Evolutionary conservation across 2,888 invertebrate species (phyloP).

Genomic region (Callosobruchus maculatus): DNA sequence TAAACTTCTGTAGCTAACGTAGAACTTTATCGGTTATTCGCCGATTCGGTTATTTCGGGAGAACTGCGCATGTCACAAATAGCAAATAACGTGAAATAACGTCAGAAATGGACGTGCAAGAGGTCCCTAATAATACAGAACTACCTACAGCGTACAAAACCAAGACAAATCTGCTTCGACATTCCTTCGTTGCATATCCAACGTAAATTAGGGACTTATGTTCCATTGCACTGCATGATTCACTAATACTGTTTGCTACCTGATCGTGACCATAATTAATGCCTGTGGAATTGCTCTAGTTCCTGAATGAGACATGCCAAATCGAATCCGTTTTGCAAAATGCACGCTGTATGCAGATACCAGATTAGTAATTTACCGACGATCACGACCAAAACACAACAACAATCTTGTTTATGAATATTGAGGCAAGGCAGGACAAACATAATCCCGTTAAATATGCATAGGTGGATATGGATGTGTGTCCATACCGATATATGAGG

Average conservation of each 20-base stretch:
- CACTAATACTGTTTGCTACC: background rate
- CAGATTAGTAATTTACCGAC: background rate
- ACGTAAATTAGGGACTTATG: background rate
- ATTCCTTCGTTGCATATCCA: background rate
- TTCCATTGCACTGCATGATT: background rate
- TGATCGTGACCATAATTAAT: background rate
- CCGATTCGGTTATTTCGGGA: too few species aligned
- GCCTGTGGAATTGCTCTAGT: background rate
- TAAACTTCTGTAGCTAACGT: too few species aligned
- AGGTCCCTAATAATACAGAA: too few species aligned
- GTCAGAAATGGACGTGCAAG: too few species aligned
- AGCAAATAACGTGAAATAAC: too few species aligned
- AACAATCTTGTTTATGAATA: background rate
- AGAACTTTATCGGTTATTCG: too few species aligned
- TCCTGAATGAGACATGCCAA: background rate
- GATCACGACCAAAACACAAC: background rate
- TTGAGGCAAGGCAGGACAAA: background rate
- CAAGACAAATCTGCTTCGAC: background rate
- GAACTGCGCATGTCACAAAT: too few species aligned
- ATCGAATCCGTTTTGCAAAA: background rate
- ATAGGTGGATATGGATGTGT: background rate
- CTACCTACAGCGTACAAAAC: background rate
- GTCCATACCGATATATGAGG: background rate
- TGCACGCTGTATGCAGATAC: background rate
- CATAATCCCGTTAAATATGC: background rate